These are phyloP conservation scores for Cirrhinus mrigala DNA, from an alignment of 2,797 vertebrate genomes.

Conservation along the genomic window DNA sequence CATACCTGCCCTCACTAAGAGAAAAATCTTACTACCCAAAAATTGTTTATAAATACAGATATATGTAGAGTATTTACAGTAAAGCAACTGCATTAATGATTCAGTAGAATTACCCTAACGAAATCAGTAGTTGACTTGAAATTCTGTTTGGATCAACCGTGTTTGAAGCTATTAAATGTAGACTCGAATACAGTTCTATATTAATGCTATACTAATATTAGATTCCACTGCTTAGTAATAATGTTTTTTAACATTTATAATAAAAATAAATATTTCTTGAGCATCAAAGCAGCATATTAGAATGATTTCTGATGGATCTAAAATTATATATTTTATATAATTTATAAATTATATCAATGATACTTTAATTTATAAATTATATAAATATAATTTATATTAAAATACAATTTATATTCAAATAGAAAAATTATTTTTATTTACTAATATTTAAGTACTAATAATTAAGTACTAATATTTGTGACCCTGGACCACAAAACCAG, in stretches of 20 bases:
- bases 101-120: not conserved
- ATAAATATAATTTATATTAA: not conserved
- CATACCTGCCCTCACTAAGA: conserved; percentile 12
- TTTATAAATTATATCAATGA: no score
- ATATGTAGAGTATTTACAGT: not conserved
- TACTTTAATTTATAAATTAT: no score
- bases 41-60: not conserved
- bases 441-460: no score
- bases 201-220: not conserved
- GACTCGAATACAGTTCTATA: not conserved
- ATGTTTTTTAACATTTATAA: not conserved
- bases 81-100: not conserved
- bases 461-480: not conserved
- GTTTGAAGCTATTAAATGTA: not conserved
- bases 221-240: not conserved
- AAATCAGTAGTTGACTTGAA: not conserved
- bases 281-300: not conserved
- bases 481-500: no score
- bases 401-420: not conserved
- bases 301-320: not conserved
- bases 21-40: not conserved
- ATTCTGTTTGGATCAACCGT: not conserved
- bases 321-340: no score
- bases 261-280: not conserved
- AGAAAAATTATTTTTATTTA: not conserved